Conservation (phyloP, 1,140 invertebrate species). For the Plectus sambesii region DNA sequence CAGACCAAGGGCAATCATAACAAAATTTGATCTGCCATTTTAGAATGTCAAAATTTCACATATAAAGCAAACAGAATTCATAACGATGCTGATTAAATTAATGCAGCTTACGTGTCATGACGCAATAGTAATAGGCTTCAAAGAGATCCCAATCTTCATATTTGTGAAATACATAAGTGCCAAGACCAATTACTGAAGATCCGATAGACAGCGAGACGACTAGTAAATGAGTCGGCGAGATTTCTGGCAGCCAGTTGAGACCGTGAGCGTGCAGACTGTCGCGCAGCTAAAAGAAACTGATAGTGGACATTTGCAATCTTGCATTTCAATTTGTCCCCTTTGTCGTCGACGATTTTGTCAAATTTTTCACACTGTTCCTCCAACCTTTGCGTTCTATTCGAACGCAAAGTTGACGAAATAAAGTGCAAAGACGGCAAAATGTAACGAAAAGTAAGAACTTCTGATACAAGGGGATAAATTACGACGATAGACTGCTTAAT, state of each 20-base stretch:
- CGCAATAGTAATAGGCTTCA: conserved; percentile 96
- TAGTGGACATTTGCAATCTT: not conserved
- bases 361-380: too few relatives aligned
- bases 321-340: not conserved
- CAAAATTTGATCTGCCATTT: too few relatives aligned
- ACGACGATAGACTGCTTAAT: too few relatives aligned
- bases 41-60: too few relatives aligned
- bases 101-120: conserved; percentile 92
- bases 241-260: conserved; percentile 19
- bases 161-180: conserved; percentile 36
- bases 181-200: conserved; percentile 29
- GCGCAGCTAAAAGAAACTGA: conserved; percentile 17
- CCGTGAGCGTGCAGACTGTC: conserved; percentile 11
- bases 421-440: too few relatives aligned
- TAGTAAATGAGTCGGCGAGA: conserved; percentile 34
- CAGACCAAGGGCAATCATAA: too few relatives aligned
- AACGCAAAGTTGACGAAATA: too few relatives aligned
- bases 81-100: conserved; percentile 47
- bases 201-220: conserved; percentile 36
- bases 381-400: too few relatives aligned
- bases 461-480: too few relatives aligned
- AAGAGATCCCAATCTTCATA: conserved; percentile 96
- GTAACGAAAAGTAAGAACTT: too few relatives aligned
- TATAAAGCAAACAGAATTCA: conserved; percentile 1
- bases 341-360: too few relatives aligned